A percentile compares a stretch with the other conserved stretches of the same genome.
These are phyloP conservation scores for Dorcus parallelipipedus DNA, from an alignment of 2,888 invertebrate species.

Conservation along the genomic window DNA sequence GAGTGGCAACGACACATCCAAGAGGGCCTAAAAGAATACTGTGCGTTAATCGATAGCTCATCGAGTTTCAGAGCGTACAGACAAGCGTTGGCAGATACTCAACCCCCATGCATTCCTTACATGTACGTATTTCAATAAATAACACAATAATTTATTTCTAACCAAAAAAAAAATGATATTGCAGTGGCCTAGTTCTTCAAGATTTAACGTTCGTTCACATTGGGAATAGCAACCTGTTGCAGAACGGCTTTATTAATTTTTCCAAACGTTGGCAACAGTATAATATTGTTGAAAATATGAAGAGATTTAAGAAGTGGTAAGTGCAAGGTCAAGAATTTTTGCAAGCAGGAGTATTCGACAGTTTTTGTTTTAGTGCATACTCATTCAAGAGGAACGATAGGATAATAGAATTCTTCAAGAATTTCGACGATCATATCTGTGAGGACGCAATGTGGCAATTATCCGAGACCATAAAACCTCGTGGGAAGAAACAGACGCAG, in stretches of 20 bases:
- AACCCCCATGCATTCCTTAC: conserved; percentile 98
- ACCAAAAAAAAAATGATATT: conserved; percentile 22
- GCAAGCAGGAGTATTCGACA: neutral
- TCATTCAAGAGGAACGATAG: conserved; percentile 90
- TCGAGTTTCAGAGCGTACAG: conserved; percentile 97
- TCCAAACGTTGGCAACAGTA: conserved; percentile 99
- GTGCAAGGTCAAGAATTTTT: conserved; percentile 33
- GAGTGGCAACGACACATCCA: conserved; percentile 92
- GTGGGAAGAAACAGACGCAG: conserved; percentile 59
- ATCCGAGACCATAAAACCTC: conserved; percentile 93
- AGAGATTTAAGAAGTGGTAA: conserved; percentile 94
- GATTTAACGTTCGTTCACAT: conserved; percentile 98
- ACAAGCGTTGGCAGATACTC: conserved; percentile 88
- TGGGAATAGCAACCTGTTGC: conserved; percentile 88
- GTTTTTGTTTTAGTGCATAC: conserved; percentile 69
- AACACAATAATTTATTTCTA: neutral
- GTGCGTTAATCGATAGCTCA: conserved; percentile 95
- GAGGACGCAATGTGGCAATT: conserved; percentile 99
- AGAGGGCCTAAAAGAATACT: conserved; percentile 91
- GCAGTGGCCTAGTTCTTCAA: conserved; percentile 94
- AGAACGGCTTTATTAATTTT: conserved; percentile 88
- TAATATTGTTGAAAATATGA: conserved; percentile 97
- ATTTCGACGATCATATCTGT: conserved; percentile 91
- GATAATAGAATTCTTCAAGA: conserved; percentile 92
- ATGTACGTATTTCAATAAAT: conserved; percentile 66